Base-by-base conservation (phyloP, 2,113 vertebrate genomes). In the Labeo catla region DNA sequence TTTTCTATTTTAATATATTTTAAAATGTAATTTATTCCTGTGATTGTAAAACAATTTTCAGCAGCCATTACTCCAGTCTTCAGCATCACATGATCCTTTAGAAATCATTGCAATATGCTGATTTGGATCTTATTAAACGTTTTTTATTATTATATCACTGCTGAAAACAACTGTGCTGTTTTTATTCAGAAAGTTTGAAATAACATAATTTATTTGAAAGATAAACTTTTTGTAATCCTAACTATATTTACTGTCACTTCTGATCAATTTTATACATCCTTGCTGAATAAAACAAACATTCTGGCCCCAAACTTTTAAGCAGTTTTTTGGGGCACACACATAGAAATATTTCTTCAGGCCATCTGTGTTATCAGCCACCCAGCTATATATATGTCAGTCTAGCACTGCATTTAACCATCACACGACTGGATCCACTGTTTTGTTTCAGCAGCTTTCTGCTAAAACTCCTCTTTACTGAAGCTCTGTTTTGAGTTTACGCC, bases 401-500 rank as follows among this genome's bases (percentile, higher is more conserved):
- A 77, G 28, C 76, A 36, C 28, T 36, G 36, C 10, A 36, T 54
- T 1, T 77, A 54, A 28, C 13, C 23, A 28, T 28, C 21, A 0
- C 78, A 47, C 6, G 36, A 43, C 79, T 47, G n/a, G n/a, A 43
- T 66, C 79, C 36, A 3, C 74, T 16, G 28, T 19, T 76, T 52
- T 16, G 28, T 19, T 76, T 52, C 50, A 54, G 23, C 76, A 36
- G 80, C 89, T 68, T 70, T 82, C 61, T 13, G 43, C 0, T 81
- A 9, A 65, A 81, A 63, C 57, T 43, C 21, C 23, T 66, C 49
- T 81, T 65, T 6, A 66, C 54, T 65, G 39, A 66, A 70, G 81
- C 81, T 70, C 47, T 12, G 81, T 70, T 49, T 34, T 85, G 89
- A 88, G 83, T 90, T 87, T 86, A 84, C 43, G 86, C 79, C 73